Evolutionary conservation across 2,888 invertebrate genomes (phyloP), one percentile per base, ranked within the genome.

Genomic region (Coremacera marginata): DNA sequence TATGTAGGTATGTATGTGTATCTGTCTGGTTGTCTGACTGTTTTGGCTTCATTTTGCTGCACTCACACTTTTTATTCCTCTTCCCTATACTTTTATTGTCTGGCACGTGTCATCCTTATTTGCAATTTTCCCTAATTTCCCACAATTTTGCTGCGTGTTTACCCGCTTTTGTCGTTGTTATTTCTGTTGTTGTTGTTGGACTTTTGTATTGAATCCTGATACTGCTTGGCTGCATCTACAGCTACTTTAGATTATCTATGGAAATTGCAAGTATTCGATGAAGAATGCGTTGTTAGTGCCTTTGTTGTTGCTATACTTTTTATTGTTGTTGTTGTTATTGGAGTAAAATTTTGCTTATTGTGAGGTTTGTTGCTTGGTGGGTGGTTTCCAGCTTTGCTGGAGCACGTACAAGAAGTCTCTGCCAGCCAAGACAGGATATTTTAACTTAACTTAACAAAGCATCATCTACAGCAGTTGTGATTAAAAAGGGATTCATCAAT

Each of bases 391-490:
- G 16, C 9, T 19, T 22, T 11, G 22, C 22, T 19, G 19, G 31
- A 65, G 19, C 25, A 60, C 25, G 19, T 31, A 22, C 25, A 0
- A 60, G 27, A 65, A 34, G 37, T 65, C 34, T 8, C 7, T 65
- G 31, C 14, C n/a, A 19, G 34, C 7, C 1, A n/a, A 34, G 63
- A 55, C 55, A 68, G 78, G 76, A 75, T 68, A 68, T 76, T 75
- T 75, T 77, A 75, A 75, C 71, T 44, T 44, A 44, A 44, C 44
- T 70, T 71, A 77, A 75, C 65, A 72, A 78, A 71, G 75, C 52
- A 75, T 76, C 62, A 55, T 63, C 31, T 63, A 44, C 27, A 55
- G 52, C 19, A 31, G n/a, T 52, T 70, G 55, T 19, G 52, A 70
- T 52, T 70, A 70, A 52, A 55, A 52, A 67, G 27, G 31, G 31